Conservation (phyloP, 2,888 invertebrate genomes). For the Mesochorus sp. region DNA sequence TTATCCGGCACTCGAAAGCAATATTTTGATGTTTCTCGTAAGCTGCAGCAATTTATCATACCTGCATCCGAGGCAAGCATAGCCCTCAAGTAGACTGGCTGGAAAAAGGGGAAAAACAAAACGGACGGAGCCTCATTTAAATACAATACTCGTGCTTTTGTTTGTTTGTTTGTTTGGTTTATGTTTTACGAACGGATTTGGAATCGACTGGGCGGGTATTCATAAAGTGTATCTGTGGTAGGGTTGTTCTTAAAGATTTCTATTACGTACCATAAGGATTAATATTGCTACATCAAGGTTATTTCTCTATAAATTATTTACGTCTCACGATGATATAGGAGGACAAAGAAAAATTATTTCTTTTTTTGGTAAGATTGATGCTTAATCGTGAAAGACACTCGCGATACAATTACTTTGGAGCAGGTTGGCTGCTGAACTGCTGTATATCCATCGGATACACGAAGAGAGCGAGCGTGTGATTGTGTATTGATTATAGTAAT, state of each 20-base stretch:
- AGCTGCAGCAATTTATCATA: slow-evolving; percentile 87
- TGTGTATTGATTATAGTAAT: slow-evolving; percentile 2
- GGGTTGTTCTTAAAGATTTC: neutral
- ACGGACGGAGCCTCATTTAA: slow-evolving; percentile 55
- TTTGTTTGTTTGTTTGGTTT: slow-evolving; percentile 6
- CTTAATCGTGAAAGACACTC: slow-evolving; percentile 7
- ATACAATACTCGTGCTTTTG: slow-evolving; percentile 49
- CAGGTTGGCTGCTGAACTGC: neutral
- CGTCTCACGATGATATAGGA: slow-evolving; percentile 15
- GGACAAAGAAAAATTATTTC: neutral
- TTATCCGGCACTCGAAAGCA: slow-evolving; percentile 80
- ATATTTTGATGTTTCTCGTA: slow-evolving; percentile 74
- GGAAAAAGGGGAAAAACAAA: slow-evolving; percentile 79
- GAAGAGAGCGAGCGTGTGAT: slow-evolving; percentile 1
- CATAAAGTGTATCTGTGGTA: neutral
- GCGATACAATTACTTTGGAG: slow-evolving; percentile 22
- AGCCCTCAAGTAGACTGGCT: slow-evolving; percentile 92
- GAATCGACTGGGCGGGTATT: slow-evolving; percentile 39
- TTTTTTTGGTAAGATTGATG: neutral
- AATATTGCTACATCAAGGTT: neutral
- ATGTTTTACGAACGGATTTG: slow-evolving; percentile 22
- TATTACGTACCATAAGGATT: neutral
- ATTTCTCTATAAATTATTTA: slow-evolving; percentile 18
- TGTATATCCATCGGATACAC: neutral
- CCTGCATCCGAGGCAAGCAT: slow-evolving; percentile 89